Conservation (phyloP, 2,797 vertebrate genomes). For the Catamblyrhynchus diadema region DNA sequence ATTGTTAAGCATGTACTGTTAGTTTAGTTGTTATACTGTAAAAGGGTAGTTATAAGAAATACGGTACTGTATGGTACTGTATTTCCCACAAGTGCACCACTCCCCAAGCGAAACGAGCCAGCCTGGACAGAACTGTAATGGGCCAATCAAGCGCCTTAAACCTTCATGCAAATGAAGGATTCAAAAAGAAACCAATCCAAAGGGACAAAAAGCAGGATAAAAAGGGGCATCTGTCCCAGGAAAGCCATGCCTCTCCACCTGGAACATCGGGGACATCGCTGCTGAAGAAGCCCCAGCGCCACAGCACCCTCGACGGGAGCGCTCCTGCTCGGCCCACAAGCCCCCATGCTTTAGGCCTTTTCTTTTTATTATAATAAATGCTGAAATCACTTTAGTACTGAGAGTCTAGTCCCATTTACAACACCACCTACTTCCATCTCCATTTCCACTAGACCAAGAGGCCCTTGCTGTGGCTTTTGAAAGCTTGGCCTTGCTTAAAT, state of each 20-base stretch:
- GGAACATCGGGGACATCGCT: not conserved
- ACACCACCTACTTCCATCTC: not conserved
- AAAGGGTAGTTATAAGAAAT: not conserved
- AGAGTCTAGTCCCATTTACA: not conserved
- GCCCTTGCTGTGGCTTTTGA: not conserved
- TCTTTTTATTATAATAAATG: not conserved
- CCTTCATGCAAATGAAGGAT: not conserved
- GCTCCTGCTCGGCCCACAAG: too few species aligned
- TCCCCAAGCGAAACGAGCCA: accelerated
- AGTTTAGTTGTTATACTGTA: not conserved
- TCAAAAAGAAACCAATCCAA: not conserved
- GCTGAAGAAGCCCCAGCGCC: not conserved
- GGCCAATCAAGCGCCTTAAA: not conserved
- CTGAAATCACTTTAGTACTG: not conserved
- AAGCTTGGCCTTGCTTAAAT: not conserved
- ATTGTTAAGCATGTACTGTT: not conserved
- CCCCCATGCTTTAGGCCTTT: not conserved
- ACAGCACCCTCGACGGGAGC: accelerated
- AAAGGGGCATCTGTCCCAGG: not conserved
- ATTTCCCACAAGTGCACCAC: not conserved
- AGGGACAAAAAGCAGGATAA: not conserved
- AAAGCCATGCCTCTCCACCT: not conserved
- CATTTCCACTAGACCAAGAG: not conserved
- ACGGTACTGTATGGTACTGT: too few species aligned
- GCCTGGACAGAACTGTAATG: not conserved